Evolutionary conservation across 2,888 invertebrate species (phyloP).

Genomic region (Pterostichus niger): DNA sequence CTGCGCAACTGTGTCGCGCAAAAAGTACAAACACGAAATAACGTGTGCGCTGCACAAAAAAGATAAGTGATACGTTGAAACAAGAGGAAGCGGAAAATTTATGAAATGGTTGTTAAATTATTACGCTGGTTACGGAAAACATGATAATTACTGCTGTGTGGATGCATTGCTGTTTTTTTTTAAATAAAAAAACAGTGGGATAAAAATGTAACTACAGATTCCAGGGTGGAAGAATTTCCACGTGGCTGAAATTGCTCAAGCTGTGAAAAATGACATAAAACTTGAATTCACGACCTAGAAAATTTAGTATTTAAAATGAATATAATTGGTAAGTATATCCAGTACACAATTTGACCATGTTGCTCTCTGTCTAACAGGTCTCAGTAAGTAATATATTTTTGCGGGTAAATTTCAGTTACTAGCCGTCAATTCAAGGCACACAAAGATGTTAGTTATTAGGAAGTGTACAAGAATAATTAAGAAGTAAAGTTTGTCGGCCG

Average conservation of each 20-base stretch:
- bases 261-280: neutral
- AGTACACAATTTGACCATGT: no score
- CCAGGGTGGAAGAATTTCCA: neutral
- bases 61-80: conserved; percentile 57
- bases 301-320: no score
- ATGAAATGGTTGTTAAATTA: conserved; percentile 61
- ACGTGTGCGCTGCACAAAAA: conserved; percentile 49
- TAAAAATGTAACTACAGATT: conserved; percentile 35
- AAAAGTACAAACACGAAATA: conserved; percentile 55
- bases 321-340: no score
- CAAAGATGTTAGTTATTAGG: no score
- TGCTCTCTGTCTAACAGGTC: no score
- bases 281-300: neutral
- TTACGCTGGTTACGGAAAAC: conserved; percentile 60
- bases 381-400: no score
- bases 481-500: no score
- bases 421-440: no score
- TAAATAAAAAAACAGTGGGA: neutral
- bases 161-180: conserved; percentile 16
- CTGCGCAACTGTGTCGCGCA: conserved; percentile 39
- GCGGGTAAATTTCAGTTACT: no score
- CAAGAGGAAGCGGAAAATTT: conserved; percentile 57
- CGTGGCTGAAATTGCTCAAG: conserved; percentile 18
- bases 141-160: conserved; percentile 45
- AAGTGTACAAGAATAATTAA: no score